These are phyloP conservation scores for Aromia moschata DNA, from an alignment of 2,888 invertebrate species.

Conservation along the genomic window DNA sequence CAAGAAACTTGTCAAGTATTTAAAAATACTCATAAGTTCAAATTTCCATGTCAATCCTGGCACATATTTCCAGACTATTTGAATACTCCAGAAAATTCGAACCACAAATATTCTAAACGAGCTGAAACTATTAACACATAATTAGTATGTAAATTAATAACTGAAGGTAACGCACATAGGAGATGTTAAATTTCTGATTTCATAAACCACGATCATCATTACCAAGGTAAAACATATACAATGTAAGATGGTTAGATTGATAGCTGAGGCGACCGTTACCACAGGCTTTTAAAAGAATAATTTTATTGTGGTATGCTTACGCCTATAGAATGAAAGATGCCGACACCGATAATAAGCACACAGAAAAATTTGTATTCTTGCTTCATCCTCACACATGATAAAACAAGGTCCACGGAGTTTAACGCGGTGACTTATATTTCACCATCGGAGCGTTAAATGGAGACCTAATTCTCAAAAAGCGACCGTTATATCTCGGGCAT, in stretches of 20 bases:
- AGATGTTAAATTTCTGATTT: too few species aligned
- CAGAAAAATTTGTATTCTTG: constrained; percentile 15
- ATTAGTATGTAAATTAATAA: too few species aligned
- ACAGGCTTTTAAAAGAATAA: constrained; percentile 1
- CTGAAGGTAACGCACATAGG: too few species aligned
- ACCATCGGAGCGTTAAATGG: constrained; percentile 12
- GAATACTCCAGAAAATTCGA: too few species aligned
- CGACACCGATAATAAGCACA: constrained; percentile 13
- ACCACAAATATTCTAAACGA: too few species aligned
- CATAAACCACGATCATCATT: background rate
- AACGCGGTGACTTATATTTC: background rate
- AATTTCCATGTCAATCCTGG: too few species aligned
- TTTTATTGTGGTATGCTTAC: constrained; percentile 5
- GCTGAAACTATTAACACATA: too few species aligned
- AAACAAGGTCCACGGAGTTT: background rate
- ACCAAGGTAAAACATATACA: background rate
- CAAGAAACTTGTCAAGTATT: too few species aligned
- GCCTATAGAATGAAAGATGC: constrained; percentile 15
- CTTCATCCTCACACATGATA: constrained; percentile 15
- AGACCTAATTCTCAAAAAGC: constrained; percentile 4
- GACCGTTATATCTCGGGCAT: background rate
- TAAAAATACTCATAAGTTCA: too few species aligned
- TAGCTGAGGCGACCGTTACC: background rate
- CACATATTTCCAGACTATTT: too few species aligned
- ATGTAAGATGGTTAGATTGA: background rate